Evolutionary conservation across 2,888 invertebrate species (phyloP).

Genomic region (Drosophila paracracens): DNA sequence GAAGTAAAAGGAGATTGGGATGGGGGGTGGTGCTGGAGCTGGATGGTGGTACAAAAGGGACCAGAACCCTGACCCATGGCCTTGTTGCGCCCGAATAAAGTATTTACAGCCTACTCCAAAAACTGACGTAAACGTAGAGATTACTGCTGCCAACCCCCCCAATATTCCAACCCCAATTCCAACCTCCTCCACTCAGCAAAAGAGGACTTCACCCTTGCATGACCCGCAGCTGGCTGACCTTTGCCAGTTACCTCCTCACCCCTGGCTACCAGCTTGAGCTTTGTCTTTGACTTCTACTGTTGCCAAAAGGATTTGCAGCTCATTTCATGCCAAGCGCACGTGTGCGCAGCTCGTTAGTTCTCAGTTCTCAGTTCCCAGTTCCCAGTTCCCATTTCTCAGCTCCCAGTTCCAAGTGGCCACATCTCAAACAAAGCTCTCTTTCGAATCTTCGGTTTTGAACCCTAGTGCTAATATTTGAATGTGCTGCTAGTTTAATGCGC

Average conservation of each 20-base stretch:
- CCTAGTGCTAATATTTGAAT: slow-evolving; percentile 75
- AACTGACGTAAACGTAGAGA: slow-evolving; percentile 70
- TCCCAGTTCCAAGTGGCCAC: background rate
- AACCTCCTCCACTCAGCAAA: background rate
- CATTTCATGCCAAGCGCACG: slow-evolving; percentile 74
- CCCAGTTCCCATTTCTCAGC: background rate
- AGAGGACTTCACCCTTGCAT: background rate
- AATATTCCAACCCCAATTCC: background rate
- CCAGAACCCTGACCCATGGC: slow-evolving; percentile 7
- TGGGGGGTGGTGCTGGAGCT: background rate
- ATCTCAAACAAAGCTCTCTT: background rate
- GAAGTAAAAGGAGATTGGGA: background rate
- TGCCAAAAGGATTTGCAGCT: slow-evolving; percentile 77
- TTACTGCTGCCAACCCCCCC: slow-evolving; percentile 58
- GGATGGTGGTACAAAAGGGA: background rate
- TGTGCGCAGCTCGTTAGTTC: slow-evolving; percentile 26
- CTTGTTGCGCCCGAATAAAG: slow-evolving; percentile 39
- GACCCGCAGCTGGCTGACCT: slow-evolving; percentile 37
- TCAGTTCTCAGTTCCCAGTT: background rate
- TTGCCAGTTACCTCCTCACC: slow-evolving; percentile 15
- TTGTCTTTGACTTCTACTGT: slow-evolving; percentile 40
- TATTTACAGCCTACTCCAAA: slow-evolving; percentile 41
- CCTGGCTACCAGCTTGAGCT: background rate
- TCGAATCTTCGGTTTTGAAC: slow-evolving; percentile 32
- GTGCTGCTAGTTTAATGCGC: slow-evolving; percentile 62